These are phyloP conservation scores for Acanthopleura granulata DNA, from an alignment of 2,888 invertebrate species.

Conservation along the genomic window DNA sequence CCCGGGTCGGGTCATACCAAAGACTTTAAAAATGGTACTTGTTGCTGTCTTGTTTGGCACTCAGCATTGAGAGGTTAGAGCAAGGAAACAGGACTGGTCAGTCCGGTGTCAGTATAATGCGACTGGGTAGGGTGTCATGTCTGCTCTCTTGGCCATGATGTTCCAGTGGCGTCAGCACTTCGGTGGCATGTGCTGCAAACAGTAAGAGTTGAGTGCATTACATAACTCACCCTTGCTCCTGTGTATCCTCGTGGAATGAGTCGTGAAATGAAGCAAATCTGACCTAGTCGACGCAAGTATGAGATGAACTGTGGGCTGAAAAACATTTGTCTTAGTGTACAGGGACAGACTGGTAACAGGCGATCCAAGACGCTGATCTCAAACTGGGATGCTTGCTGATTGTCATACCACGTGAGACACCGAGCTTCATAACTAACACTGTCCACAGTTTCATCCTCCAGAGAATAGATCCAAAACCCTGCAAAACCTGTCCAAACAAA, in stretches of 20 bases:
- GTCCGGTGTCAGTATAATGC: no score
- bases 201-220: no score
- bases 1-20: no score
- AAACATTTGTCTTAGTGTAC: neutral
- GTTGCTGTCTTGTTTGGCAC: no score
- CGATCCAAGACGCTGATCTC: neutral
- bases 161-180: no score
- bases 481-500: neutral
- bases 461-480: conserved; percentile 6
- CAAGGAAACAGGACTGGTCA: no score
- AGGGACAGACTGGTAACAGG: neutral
- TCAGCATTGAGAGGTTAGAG: no score
- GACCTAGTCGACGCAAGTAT: neutral
- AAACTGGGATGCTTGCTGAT: neutral
- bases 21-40: no score
- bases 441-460: neutral
- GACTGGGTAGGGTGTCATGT: no score
- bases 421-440: neutral
- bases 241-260: neutral
- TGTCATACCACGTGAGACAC: conserved; percentile 8
- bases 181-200: no score
- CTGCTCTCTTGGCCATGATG: no score
- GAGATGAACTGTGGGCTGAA: neutral
- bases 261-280: neutral
- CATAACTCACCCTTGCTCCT: neutral